phyloP scores from a whole-genome alignment of 2,888 invertebrate genomes.

The Drosophila pseudotalamancana region DNA sequence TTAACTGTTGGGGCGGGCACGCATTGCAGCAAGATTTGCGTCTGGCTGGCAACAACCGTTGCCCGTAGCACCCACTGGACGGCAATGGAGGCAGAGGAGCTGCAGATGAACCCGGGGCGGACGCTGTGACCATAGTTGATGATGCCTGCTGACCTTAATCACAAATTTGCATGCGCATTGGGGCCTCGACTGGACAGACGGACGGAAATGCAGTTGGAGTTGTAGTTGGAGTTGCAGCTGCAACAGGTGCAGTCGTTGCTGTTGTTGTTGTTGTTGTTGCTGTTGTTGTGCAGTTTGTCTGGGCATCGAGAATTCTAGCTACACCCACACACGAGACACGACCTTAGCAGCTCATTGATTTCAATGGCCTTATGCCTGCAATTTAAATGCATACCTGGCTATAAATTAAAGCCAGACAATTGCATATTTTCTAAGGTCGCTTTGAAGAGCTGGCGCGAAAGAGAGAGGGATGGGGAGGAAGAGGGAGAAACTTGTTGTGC shows the following conservation, averaged over 20 bases:
- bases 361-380: conserved; percentile 46
- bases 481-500: conserved; percentile 34
- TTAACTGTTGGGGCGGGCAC: conserved; percentile 25
- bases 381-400: conserved; percentile 46
- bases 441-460: neutral
- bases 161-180: conserved; percentile 75
- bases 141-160: conserved; percentile 77
- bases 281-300: conserved; percentile 18
- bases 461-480: neutral
- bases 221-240: conserved; percentile 26
- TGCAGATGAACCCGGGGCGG: conserved; percentile 40
- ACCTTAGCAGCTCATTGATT: conserved; percentile 71
- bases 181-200: conserved; percentile 32
- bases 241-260: conserved; percentile 49
- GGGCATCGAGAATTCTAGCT: conserved; percentile 24
- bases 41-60: conserved; percentile 7
- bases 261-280: conserved; percentile 9
- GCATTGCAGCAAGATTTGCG: conserved; percentile 22
- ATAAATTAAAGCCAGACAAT: conserved; percentile 62
- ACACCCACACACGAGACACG: conserved; percentile 70
- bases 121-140: conserved; percentile 50
- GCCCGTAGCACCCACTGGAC: conserved; percentile 62
- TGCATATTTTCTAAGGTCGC: conserved; percentile 78
- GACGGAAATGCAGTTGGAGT: conserved; percentile 25
- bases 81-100: conserved; percentile 32